A percentile compares a stretch with the other conserved stretches of the same genome.
Conservation (phyloP, 2,888 invertebrate genomes). For the Leptogaster cylindrica region DNA sequence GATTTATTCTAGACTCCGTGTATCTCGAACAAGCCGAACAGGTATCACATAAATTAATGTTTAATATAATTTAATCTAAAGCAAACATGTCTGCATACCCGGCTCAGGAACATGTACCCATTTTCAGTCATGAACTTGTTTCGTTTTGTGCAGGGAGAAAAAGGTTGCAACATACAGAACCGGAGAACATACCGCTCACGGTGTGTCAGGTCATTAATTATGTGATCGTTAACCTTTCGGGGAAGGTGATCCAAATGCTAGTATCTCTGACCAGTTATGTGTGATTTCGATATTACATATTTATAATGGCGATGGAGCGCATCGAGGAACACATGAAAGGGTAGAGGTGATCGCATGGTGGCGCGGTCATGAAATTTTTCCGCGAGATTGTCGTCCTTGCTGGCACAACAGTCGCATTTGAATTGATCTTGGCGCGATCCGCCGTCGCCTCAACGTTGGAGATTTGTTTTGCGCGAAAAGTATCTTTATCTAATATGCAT, state of each 20-base stretch:
- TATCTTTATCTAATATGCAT: conserved; percentile 33
- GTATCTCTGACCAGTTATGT: conserved; percentile 24
- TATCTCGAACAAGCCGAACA: conserved; percentile 35
- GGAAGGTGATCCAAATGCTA: conserved; percentile 42
- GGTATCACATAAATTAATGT: conserved; percentile 44
- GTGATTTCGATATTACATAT: conserved; percentile 12
- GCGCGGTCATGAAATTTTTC: conserved; percentile 22
- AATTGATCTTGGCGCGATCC: conserved; percentile 13
- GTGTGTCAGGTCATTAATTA: conserved; percentile 52
- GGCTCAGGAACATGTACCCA: conserved; percentile 30
- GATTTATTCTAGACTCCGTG: conserved; percentile 31
- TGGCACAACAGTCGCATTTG: not conserved
- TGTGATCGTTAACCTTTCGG: conserved; percentile 50
- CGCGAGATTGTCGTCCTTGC: conserved; percentile 37
- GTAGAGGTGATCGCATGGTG: conserved; percentile 30
- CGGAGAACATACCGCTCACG: conserved; percentile 43
- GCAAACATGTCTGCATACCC: conserved; percentile 41
- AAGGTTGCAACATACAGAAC: conserved; percentile 15
- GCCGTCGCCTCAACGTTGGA: too few species aligned
- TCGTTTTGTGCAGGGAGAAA: conserved; percentile 8
- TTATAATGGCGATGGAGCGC: not conserved
- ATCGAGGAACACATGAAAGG: conserved; percentile 22
- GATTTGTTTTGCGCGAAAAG: conserved; percentile 15
- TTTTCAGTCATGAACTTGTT: conserved; percentile 42
- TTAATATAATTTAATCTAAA: conserved; percentile 45